These are phyloP conservation scores for Phalacrocorax aristotelis DNA, from an alignment of 2,113 vertebrate species.

Conservation along the genomic window DNA sequence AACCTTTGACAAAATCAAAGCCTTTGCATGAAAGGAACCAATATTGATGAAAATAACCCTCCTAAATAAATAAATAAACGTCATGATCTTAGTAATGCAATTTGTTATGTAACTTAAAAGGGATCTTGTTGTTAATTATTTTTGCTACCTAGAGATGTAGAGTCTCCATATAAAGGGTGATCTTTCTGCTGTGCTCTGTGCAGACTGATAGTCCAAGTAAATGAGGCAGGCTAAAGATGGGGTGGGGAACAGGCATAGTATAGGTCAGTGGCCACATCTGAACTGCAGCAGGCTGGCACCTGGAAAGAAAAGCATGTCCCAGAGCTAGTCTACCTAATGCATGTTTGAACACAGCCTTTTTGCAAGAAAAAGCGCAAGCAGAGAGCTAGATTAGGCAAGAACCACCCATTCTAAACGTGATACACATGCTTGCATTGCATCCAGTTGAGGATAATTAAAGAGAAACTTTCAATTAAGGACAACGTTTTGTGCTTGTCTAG, in stretches of 20 bases:
- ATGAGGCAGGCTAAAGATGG: neutral
- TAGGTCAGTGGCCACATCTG: neutral
- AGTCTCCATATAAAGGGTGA: neutral
- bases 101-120: neutral
- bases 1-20: conserved; percentile 23
- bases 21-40: neutral
- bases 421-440: neutral
- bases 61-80: conserved; percentile 26
- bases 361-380: neutral
- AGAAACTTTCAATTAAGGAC: neutral
- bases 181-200: neutral
- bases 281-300: accelerated
- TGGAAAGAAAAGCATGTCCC: neutral
- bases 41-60: neutral
- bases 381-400: neutral
- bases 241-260: neutral
- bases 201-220: neutral
- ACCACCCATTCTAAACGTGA: neutral
- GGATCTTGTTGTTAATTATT: neutral
- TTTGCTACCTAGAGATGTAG: neutral
- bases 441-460: neutral
- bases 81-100: neutral
- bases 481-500: neutral
- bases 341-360: neutral
- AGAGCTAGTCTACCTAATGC: neutral